A percentile compares a stretch with the other conserved stretches of the same genome.
phyloP scores from a whole-genome alignment of 2,113 vertebrate species.

The Barnardius zonarius region DNA sequence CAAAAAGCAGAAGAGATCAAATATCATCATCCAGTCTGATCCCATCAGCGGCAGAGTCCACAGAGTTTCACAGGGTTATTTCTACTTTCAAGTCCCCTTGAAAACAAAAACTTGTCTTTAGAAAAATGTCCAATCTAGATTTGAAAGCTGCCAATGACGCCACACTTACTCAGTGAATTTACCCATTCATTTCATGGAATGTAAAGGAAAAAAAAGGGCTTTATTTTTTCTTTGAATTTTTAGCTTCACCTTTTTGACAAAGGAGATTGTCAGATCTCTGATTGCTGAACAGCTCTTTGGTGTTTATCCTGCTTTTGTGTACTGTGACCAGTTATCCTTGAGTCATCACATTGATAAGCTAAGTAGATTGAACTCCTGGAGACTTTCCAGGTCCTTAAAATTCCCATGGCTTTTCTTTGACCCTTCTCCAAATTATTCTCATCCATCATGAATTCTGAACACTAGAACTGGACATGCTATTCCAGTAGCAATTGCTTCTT shows the following conservation, averaged over 20 bases:
- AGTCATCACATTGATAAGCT: slow-evolving; percentile 7
- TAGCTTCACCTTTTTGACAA: neutral
- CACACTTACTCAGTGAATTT: neutral
- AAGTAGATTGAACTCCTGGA: slow-evolving; percentile 46
- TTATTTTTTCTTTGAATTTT: neutral
- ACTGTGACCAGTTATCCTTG: neutral
- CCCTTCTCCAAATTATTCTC: slow-evolving; percentile 43
- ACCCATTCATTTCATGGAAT: neutral
- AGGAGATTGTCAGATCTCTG: neutral
- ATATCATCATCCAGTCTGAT: neutral
- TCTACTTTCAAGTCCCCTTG: neutral
- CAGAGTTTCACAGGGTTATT: neutral
- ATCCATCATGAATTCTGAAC: slow-evolving; percentile 40
- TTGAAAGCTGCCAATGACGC: neutral
- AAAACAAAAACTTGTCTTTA: neutral
- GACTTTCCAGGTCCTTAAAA: slow-evolving; percentile 45
- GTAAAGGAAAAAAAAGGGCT: neutral
- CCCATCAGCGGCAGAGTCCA: neutral
- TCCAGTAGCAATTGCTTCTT: slow-evolving; percentile 6
- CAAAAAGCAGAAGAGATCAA: neutral
- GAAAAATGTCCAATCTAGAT: neutral
- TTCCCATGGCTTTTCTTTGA: slow-evolving; percentile 60
- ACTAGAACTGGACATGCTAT: neutral
- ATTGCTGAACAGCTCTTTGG: neutral
- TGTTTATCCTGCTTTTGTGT: slow-evolving; percentile 17